phyloP scores from a whole-genome alignment of 37 sponge, comb jelly and placozoan species.

The Chondrosia reniformis region DNA sequence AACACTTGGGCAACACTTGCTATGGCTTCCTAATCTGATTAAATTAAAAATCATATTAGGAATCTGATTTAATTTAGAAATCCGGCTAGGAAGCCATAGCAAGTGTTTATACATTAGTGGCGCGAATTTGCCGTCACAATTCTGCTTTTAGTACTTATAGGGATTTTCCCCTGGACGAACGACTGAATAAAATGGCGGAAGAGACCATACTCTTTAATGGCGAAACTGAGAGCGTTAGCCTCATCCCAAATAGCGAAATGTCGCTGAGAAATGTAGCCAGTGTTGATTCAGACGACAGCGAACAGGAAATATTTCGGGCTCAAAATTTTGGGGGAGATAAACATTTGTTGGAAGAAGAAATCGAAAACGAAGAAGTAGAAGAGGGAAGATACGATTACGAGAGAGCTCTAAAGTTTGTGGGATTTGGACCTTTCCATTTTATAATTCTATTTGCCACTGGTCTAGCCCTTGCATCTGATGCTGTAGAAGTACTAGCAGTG shows the following conservation, averaged over 20 bases:
- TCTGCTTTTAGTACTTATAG: too few species aligned
- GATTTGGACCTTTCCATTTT: conserved; percentile 60
- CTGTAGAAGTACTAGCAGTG: conserved; percentile 58
- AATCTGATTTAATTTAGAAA: too few species aligned
- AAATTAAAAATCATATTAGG: too few species aligned
- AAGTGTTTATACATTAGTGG: too few species aligned
- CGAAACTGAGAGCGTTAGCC: neutral
- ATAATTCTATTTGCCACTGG: conserved; percentile 45
- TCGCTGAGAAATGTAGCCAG: neutral
- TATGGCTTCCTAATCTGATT: too few species aligned
- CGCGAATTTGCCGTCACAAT: too few species aligned
- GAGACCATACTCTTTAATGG: neutral
- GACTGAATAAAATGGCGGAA: neutral
- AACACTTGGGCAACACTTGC: too few species aligned
- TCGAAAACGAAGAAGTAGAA: conserved; percentile 12
- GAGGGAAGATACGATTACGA: conserved; percentile 75
- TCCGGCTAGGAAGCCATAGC: too few species aligned
- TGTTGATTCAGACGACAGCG: neutral
- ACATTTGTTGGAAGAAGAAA: neutral
- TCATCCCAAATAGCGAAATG: neutral
- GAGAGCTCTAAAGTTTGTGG: conserved; percentile 42
- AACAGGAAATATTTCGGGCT: too few species aligned
- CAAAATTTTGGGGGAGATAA: too few species aligned
- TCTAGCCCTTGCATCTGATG: too few species aligned
- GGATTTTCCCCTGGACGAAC: too few species aligned